A percentile compares a stretch with the other conserved stretches of the same genome.
These are phyloP conservation scores for Daphoenositta chrysoptera DNA, from an alignment of 2,113 vertebrate species.

Conservation along the genomic window DNA sequence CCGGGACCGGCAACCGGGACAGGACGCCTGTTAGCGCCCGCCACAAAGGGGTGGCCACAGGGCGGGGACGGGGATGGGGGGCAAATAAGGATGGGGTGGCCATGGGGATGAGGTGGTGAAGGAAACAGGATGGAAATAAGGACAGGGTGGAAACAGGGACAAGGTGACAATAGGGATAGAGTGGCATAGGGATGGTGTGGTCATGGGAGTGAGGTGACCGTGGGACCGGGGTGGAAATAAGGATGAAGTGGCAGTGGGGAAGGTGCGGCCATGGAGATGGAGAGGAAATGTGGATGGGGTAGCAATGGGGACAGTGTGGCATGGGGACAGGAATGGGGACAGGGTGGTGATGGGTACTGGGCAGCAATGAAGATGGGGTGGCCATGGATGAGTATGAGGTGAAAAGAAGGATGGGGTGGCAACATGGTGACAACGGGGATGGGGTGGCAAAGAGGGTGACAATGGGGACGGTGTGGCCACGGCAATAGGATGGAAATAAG, in stretches of 20 bases:
- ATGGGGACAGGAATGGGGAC: background rate
- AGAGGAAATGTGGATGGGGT: background rate
- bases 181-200: rapidly evolving
- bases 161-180: background rate
- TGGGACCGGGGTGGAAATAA: background rate
- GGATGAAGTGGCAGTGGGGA: background rate
- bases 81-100: background rate
- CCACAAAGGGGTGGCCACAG: constrained; percentile 30
- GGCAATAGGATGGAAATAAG: background rate
- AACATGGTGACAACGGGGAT: background rate
- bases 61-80: background rate
- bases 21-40: constrained; percentile 42
- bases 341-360: background rate
- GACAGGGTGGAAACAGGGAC: rapidly evolving
- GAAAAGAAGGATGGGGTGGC: background rate
- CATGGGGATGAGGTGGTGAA: rapidly evolving
- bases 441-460: background rate
- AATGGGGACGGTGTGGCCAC: background rate
- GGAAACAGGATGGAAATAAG: too few relatives aligned
- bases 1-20: background rate
- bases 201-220: too few relatives aligned
- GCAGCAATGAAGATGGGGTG: background rate
- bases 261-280: rapidly evolving
- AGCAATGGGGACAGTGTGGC: background rate
- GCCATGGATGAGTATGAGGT: too few relatives aligned